phyloP scores from a whole-genome alignment of 2,797 vertebrate species.

The Channallabes apus region DNA sequence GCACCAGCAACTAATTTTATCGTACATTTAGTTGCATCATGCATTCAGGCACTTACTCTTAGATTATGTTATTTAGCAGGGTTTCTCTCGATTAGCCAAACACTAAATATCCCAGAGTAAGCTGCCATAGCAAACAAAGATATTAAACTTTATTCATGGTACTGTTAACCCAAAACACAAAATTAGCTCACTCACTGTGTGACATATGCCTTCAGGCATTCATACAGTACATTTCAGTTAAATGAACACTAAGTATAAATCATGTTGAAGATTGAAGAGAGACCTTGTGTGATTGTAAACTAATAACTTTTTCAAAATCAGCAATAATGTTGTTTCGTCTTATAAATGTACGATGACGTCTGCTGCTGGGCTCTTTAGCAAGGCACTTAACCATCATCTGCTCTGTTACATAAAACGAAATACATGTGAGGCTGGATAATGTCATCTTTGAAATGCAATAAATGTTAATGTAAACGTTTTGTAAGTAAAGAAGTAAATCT shows the following conservation, averaged over 20 bases:
- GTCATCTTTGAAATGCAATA: background rate
- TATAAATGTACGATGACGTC: background rate
- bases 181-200: background rate
- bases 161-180: background rate
- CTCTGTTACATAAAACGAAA: background rate
- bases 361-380: background rate
- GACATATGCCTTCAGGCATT: background rate
- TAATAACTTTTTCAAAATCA: background rate
- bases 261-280: background rate
- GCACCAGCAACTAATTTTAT: background rate
- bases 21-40: background rate
- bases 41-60: background rate
- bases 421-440: background rate
- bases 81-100: background rate
- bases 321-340: background rate
- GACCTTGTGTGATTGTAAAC: background rate
- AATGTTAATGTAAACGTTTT: background rate
- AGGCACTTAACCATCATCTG: background rate
- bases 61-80: background rate
- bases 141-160: background rate
- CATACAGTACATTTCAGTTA: background rate
- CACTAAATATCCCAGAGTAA: background rate
- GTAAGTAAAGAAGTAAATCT: too few relatives aligned
- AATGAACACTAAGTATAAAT: background rate
- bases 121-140: slow-evolving; percentile 9